Evolutionary conservation across 2,888 invertebrate species (phyloP), one percentile per base, ranked within the genome.

Genomic region (Acrobasis repandana): DNA sequence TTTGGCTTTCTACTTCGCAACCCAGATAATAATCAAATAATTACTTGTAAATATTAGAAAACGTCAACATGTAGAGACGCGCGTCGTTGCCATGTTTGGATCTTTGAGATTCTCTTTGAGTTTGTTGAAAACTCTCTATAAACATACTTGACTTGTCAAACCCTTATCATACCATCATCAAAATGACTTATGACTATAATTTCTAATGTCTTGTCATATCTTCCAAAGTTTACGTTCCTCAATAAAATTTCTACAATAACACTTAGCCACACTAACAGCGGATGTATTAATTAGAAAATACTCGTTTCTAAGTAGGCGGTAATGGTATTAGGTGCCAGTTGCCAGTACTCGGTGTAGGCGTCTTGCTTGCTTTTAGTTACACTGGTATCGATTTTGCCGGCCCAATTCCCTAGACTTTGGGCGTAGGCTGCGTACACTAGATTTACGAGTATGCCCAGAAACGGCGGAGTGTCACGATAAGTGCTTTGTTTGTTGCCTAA

Each of bases 361-460:
- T 16, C 54, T 54, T 54, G 9, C 54, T 8, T 43, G 28, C 28
- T 2, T 28, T 28, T 28, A 28, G 28, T 38, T 38, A 43, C 14
- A 54, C 14, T 38, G 36, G 38, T 54, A 54, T 54, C 18, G 38
- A 54, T 58, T 58, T 33, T 33, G n/a, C 34, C 47, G 47, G n/a
- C 11, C 18, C 48, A 58, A 58, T 48, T 58, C 33, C 16, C 16
- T 11, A 33, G 48, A 48, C 38, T 54, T 38, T 38, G 18, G 38
- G 38, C 70, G 51, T 60, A 60, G 60, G 33, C 76, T 77, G 72
- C 73, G 72, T 72, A 67, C 69, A 67, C 69, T 73, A 68, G 67
- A 73, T 72, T 69, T 72, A 67, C 66, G 68, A 66, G 61, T 46
- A 63, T 61, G 54, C 56, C 61, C 61, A 57, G 59, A 51, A 60